phyloP scores from a whole-genome alignment of 2,797 vertebrate genomes.

The Oreochromis mossambicus region DNA sequence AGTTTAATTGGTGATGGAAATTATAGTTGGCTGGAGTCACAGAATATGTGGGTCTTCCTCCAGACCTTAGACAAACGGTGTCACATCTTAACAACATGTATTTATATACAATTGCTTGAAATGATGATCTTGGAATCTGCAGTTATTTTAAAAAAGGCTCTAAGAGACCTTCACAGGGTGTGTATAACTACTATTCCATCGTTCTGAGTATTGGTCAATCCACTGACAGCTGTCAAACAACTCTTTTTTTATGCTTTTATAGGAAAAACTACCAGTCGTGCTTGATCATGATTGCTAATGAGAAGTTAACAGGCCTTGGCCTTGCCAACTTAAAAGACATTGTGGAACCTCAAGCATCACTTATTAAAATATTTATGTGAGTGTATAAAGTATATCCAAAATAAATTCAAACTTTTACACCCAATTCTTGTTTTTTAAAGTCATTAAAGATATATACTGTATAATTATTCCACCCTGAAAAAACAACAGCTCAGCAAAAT shows the following conservation, averaged over 20 bases:
- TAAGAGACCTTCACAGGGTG: background rate
- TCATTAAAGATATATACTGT: background rate
- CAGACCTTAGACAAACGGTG: background rate
- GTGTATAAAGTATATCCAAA: background rate
- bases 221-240: background rate
- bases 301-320: background rate
- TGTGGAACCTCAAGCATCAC: background rate
- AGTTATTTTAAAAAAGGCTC: background rate
- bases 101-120: background rate
- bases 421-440: background rate
- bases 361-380: background rate
- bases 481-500: background rate
- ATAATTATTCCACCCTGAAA: background rate
- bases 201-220: background rate
- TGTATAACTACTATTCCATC: background rate
- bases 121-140: background rate
- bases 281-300: rapidly evolving
- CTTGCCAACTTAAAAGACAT: background rate
- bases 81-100: background rate
- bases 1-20: background rate
- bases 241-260: background rate
- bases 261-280: background rate
- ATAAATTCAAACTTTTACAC: background rate
- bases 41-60: background rate
- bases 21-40: rapidly evolving